A percentile compares a stretch with the other conserved stretches of the same genome.
These are phyloP conservation scores for Pocillopora grandis DNA, from an alignment of 92 coral and sea anemone species.

Conservation along the genomic window DNA sequence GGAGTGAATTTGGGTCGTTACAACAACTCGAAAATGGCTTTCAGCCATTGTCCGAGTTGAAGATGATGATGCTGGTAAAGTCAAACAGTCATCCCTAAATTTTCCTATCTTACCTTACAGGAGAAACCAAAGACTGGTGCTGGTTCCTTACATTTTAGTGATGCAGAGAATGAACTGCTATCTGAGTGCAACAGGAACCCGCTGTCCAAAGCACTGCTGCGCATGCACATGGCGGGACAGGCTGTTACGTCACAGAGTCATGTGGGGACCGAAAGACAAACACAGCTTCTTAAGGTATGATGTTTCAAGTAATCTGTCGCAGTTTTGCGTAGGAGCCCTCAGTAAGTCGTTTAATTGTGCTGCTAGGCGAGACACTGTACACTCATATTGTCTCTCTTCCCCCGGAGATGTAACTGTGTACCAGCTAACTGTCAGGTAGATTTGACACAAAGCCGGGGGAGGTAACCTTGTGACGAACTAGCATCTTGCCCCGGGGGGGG, in stretches of 20 bases:
- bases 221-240: conserved; percentile 85
- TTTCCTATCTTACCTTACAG: background rate
- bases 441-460: no score
- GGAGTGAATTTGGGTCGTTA: no score
- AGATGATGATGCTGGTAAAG: background rate
- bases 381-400: no score
- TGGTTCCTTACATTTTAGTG: conserved; percentile 16
- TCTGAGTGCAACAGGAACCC: conserved; percentile 69
- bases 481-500: no score
- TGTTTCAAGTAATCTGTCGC: background rate
- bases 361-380: background rate
- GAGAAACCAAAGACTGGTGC: conserved; percentile 30
- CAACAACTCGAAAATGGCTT: no score
- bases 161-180: conserved; percentile 51
- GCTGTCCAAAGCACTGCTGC: conserved; percentile 82
- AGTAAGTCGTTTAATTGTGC: background rate
- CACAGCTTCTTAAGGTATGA: conserved; percentile 74
- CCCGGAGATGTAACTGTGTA: no score
- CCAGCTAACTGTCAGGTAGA: no score
- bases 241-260: conserved; percentile 46
- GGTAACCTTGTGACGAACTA: no score
- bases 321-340: background rate
- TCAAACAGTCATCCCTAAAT: background rate
- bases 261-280: conserved; percentile 76
- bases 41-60: no score